These are phyloP conservation scores for Pithys albifrons DNA, from an alignment of 2,113 vertebrate genomes.

Conservation along the genomic window DNA sequence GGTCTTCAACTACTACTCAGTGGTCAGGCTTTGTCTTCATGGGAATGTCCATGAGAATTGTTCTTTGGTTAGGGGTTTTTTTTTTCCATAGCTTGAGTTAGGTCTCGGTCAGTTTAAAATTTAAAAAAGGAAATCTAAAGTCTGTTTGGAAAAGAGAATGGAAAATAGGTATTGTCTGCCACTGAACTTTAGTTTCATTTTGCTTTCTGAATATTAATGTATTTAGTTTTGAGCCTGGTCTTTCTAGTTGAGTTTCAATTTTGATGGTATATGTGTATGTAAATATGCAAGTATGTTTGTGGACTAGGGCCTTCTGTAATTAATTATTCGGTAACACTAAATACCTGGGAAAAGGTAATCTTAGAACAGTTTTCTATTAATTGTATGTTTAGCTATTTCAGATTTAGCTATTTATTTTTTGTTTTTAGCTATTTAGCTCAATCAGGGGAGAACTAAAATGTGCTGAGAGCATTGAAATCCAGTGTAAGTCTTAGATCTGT, in stretches of 20 bases:
- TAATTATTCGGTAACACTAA: background rate
- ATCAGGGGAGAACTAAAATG: background rate
- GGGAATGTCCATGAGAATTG: background rate
- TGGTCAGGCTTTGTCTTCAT: background rate
- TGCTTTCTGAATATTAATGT: background rate
- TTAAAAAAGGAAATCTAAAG: background rate
- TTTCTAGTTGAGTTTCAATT: background rate
- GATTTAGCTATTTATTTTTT: background rate
- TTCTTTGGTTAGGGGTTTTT: background rate
- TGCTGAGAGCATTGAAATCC: background rate
- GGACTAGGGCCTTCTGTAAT: background rate
- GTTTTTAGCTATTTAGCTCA: background rate
- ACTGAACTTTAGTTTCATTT: background rate
- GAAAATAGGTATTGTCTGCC: background rate
- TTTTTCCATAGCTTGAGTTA: background rate
- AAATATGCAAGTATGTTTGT: background rate
- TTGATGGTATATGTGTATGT: accelerated
- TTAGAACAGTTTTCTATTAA: background rate
- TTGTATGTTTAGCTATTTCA: background rate
- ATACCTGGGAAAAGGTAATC: background rate
- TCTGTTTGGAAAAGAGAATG: background rate
- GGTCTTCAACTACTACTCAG: background rate
- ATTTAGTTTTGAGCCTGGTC: background rate
- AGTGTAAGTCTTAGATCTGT: background rate
- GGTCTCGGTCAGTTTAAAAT: background rate